Evolutionary conservation across 2,888 invertebrate genomes (phyloP).

Genomic region (Mycogona germanica): DNA sequence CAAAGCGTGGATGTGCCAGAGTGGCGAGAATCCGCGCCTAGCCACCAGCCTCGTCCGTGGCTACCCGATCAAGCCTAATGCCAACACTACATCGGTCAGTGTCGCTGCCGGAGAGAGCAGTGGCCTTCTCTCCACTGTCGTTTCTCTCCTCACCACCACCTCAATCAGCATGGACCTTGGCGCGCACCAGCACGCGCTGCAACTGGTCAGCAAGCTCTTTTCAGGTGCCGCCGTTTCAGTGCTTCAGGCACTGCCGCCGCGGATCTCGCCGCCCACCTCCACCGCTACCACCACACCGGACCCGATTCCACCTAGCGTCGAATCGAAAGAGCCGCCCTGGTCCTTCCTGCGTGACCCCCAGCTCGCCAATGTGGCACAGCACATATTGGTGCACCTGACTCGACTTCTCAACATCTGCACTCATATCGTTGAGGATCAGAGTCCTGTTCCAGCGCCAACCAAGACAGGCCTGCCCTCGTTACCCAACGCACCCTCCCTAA

Average conservation of each 20-base stretch:
- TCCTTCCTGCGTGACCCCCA: constrained; percentile 30
- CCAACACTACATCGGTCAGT: no score
- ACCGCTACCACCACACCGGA: no score
- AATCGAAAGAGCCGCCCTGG: constrained; percentile 30
- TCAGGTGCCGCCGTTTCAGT: constrained; percentile 35
- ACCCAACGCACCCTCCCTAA: constrained; percentile 33
- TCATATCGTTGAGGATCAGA: constrained; percentile 58
- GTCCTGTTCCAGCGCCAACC: constrained; percentile 36
- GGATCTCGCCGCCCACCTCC: no score
- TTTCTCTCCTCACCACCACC: constrained; percentile 40
- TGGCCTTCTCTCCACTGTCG: constrained; percentile 34
- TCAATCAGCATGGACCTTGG: constrained; percentile 43
- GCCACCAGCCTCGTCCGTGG: no score
- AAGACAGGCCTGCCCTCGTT: constrained; percentile 42
- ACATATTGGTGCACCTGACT: constrained; percentile 51
- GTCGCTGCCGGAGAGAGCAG: constrained; percentile 6
- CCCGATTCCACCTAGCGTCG: constrained; percentile 13
- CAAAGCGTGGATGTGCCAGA: constrained; percentile 49
- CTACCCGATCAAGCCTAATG: no score
- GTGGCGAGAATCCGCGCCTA: not conserved
- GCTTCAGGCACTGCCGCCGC: not conserved
- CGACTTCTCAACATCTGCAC: constrained; percentile 56
- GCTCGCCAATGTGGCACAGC: constrained; percentile 46
- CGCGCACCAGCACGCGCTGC: constrained; percentile 39
- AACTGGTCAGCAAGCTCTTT: constrained; percentile 45